Evolutionary conservation across 1,140 invertebrate species (phyloP).

Genomic region (Aphelinus atriplicis): DNA sequence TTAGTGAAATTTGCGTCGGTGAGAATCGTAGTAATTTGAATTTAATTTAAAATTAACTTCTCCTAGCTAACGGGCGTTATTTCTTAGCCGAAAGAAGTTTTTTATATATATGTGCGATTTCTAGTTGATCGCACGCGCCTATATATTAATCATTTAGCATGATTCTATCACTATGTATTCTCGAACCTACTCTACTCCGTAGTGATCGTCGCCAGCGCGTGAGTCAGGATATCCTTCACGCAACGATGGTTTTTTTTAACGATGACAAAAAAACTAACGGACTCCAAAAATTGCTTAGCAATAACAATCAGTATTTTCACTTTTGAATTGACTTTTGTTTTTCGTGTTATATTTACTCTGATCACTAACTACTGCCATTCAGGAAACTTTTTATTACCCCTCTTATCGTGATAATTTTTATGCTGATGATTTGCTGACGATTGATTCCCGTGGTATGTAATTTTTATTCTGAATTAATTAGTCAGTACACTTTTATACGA

Average conservation of each 20-base stretch:
- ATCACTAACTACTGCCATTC: no score
- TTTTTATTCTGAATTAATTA: no score
- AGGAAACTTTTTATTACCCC: no score
- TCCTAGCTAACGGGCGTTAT: constrained; percentile 52
- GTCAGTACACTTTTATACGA: no score
- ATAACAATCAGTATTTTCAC: constrained; percentile 12
- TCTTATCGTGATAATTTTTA: no score
- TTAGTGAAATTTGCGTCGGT: constrained; percentile 10
- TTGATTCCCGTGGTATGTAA: no score
- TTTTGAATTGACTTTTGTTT: not conserved
- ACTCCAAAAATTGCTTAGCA: constrained; percentile 12
- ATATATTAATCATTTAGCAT: not conserved
- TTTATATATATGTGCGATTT: constrained; percentile 44
- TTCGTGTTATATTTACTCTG: no score
- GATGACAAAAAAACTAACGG: constrained; percentile 5
- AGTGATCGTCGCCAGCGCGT: not conserved
- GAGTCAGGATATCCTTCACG: not conserved
- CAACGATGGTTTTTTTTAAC: constrained; percentile 17
- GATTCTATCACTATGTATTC: not conserved
- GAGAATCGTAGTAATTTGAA: not conserved
- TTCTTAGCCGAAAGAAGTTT: constrained; percentile 55
- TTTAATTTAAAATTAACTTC: constrained; percentile 44
- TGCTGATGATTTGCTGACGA: no score
- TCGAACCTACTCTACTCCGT: constrained; percentile 2
- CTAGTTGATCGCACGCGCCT: constrained; percentile 33